phyloP scores from a whole-genome alignment of 2,888 invertebrate genomes.

The Kryphioiulus occultus region DNA sequence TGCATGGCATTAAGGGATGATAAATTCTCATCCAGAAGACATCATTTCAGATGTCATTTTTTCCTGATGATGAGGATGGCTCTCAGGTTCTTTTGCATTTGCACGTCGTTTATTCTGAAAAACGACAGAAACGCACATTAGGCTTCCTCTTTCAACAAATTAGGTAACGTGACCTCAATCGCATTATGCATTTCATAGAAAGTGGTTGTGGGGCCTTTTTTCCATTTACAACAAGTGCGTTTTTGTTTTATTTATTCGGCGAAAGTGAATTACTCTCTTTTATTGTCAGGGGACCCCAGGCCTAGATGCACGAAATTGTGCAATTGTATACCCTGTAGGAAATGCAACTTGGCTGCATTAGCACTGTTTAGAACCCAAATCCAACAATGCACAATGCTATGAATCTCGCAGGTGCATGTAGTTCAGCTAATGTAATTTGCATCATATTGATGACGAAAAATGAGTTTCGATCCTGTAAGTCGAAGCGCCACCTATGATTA shows the following conservation, averaged over 20 bases:
- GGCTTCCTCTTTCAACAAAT: constrained; percentile 26
- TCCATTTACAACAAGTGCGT: constrained; percentile 31
- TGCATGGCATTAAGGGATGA: too few relatives aligned
- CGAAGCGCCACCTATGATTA: too few relatives aligned
- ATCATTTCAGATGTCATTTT: not conserved
- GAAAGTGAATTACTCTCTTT: not conserved
- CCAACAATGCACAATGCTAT: too few relatives aligned
- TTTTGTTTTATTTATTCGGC: constrained; percentile 17
- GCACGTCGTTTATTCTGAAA: not conserved
- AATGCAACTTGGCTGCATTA: too few relatives aligned
- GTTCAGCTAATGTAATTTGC: too few relatives aligned
- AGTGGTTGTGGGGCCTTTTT: constrained; percentile 4
- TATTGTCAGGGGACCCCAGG: not conserved
- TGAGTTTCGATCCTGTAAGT: too few relatives aligned
- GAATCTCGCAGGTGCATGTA: too few relatives aligned
- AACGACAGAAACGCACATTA: not conserved
- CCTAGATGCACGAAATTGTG: not conserved
- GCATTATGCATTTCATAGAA: not conserved
- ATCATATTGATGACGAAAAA: too few relatives aligned
- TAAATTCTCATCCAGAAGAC: not conserved
- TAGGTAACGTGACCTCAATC: constrained; percentile 27
- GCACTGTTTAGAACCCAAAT: too few relatives aligned
- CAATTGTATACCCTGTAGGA: too few relatives aligned
- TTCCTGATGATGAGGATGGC: not conserved
- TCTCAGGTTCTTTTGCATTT: not conserved